Evolutionary conservation across 92 coral and sea anemone genomes (phyloP), one percentile per base, ranked within the genome.

Genomic region (Palythoa grandis): DNA sequence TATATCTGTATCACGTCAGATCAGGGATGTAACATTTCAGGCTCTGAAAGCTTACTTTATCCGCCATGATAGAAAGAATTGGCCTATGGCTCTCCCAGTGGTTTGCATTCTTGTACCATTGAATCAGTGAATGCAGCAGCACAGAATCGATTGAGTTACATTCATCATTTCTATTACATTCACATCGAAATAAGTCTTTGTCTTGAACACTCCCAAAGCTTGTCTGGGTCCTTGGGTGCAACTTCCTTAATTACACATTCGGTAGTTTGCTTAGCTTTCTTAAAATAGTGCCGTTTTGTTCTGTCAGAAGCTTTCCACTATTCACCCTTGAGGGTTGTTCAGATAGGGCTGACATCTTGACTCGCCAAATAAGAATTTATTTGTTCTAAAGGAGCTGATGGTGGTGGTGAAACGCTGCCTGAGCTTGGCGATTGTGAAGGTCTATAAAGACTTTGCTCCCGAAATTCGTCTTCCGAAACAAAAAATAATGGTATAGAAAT

Each of bases 21-120:
- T 35, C 85, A 11, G 89, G 89, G 16, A 86, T 86, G 43, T 56
- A 86, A 8, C 7, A 3, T 65, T 86, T 48, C 24, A 86, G 83
- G 11, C 35, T 23, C 6, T 24, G 11, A 40, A 77, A 76, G 11
- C 52, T 1, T 7, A 77, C 38, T 10, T 76, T 76, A 69, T 86
- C 83, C 1, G 86, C 38, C 86, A 83, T 83, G 1, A 83, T 83
- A 1, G 86, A 83, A 67, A 83, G 37, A 10, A 80, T 80, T 38
- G 61, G 85, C 40, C 73, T 63, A n/a, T 74, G 40, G 7, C 74
- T 80, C 7, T 67, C 69, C 86, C 86, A 83, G 20, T 83, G 77
- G 8, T 39, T 39, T 7, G 77, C 60, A 47, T 67, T 83, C 19
- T 69, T 43, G 68, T 66, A 83, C 22, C 77, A 38, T 37, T 83